Evolutionary conservation across 2,113 vertebrate genomes (phyloP).

Genomic region (Pyrgilauda ruficollis): DNA sequence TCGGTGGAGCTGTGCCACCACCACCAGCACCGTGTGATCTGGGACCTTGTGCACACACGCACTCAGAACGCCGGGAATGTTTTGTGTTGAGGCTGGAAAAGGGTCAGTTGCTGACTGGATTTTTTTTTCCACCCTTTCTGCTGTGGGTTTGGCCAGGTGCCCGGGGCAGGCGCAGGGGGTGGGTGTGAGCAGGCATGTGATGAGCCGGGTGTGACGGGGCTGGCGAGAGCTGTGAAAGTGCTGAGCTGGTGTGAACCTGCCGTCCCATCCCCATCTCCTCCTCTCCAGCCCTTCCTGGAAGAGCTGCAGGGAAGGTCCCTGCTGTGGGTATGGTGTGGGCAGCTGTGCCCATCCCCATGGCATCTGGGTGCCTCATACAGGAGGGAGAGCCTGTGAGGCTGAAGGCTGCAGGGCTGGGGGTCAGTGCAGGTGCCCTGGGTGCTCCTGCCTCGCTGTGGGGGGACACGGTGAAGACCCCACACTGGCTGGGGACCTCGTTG

Average conservation of each 20-base stretch:
- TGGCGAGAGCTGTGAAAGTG: slow-evolving; percentile 20
- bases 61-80: neutral
- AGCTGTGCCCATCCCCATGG: neutral
- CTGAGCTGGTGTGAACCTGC: slow-evolving; percentile 56
- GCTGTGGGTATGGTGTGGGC: neutral
- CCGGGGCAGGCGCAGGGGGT: neutral
- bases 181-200: neutral
- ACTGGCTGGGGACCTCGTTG: accelerated
- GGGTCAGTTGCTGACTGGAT: neutral
- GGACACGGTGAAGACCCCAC: neutral
- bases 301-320: neutral
- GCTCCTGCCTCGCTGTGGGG: neutral
- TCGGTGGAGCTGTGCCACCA: accelerated
- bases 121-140: neutral
- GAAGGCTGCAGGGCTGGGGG: neutral
- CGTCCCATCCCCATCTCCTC: neutral
- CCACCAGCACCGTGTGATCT: accelerated
- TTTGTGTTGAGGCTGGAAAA: slow-evolving; percentile 12
- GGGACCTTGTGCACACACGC: neutral
- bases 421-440: neutral
- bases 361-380: accelerated
- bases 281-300: slow-evolving; percentile 42
- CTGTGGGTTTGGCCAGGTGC: slow-evolving; percentile 12
- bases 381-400: neutral
- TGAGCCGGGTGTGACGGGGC: slow-evolving; percentile 35